Conservation (phyloP, 2,888 invertebrate species). For the Saturnia pavonia region DNA sequence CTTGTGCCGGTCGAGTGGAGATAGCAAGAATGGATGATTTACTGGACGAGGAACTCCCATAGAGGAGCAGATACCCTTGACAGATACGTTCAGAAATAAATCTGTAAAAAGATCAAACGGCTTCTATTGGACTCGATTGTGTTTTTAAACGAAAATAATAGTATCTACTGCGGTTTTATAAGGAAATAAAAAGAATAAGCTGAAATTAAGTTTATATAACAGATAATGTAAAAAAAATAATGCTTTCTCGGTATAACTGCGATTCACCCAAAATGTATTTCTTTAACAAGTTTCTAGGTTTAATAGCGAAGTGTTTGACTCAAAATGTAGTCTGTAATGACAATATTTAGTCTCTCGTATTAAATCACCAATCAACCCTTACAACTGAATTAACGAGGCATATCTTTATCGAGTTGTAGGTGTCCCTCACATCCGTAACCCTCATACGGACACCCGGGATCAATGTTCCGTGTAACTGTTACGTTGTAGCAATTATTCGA, state of each 20-base stretch:
- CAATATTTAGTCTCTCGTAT: not conserved
- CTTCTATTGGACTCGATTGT: not conserved
- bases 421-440: slow-evolving; percentile 10
- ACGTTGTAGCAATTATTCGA: slow-evolving; percentile 9
- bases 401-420: slow-evolving; percentile 9
- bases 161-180: not conserved
- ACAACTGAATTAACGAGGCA: slow-evolving; percentile 6
- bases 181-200: not conserved
- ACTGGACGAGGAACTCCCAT: slow-evolving; percentile 19
- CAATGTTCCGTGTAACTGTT: slow-evolving; percentile 12
- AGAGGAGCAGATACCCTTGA: slow-evolving; percentile 10
- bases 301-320: not conserved
- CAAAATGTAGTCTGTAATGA: not conserved
- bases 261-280: not conserved
- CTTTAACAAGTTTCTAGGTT: not conserved
- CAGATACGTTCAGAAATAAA: slow-evolving; percentile 7
- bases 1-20: slow-evolving; percentile 19
- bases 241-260: no score
- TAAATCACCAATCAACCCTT: not conserved
- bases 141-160: not conserved
- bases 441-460: not conserved
- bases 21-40: slow-evolving; percentile 23
- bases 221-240: no score
- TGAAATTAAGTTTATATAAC: not conserved
- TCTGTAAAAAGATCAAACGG: not conserved